A percentile compares a stretch with the other conserved stretches of the same genome.
Evolutionary conservation across 2,888 invertebrate genomes (phyloP).

Genomic region (Heterodera filipjevi): DNA sequence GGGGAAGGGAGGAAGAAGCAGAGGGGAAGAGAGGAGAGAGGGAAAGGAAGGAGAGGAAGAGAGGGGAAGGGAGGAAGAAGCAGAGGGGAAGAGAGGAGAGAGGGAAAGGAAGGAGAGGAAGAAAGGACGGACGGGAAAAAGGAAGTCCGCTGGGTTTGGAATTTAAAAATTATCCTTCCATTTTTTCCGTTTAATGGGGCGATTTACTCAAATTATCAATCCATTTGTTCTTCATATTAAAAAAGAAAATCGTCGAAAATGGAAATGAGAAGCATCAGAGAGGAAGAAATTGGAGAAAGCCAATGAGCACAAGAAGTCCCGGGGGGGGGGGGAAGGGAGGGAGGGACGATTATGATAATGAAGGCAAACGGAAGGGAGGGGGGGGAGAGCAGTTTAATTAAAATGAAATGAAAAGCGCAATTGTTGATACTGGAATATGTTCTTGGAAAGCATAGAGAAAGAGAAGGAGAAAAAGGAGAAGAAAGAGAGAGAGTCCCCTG

Average conservation of each 20-base stretch:
- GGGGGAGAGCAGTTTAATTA: not conserved
- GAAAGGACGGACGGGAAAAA: too few relatives aligned
- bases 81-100: not conserved
- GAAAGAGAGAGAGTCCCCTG: not conserved
- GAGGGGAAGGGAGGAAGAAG: not conserved
- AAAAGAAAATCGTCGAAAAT: too few relatives aligned
- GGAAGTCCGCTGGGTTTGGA: too few relatives aligned
- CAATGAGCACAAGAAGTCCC: not conserved
- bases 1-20: not conserved
- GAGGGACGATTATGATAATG: slow-evolving; percentile 8
- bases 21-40: not conserved
- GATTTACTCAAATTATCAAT: too few relatives aligned
- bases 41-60: not conserved
- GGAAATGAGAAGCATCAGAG: not conserved
- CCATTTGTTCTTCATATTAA: too few relatives aligned
- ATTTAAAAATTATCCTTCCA: too few relatives aligned
- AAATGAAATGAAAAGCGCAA: not conserved
- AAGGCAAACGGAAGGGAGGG: not conserved
- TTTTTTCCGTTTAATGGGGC: too few relatives aligned
- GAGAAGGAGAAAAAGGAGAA: not conserved
- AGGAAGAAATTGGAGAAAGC: slow-evolving; percentile 5
- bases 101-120: not conserved
- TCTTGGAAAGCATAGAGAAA: not conserved
- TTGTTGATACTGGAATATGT: not conserved
- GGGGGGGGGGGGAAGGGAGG: not conserved